Evolutionary conservation across 2,797 vertebrate genomes (phyloP), one percentile per base, ranked within the genome.

Genomic region (Urocyon cinereoargenteus): DNA sequence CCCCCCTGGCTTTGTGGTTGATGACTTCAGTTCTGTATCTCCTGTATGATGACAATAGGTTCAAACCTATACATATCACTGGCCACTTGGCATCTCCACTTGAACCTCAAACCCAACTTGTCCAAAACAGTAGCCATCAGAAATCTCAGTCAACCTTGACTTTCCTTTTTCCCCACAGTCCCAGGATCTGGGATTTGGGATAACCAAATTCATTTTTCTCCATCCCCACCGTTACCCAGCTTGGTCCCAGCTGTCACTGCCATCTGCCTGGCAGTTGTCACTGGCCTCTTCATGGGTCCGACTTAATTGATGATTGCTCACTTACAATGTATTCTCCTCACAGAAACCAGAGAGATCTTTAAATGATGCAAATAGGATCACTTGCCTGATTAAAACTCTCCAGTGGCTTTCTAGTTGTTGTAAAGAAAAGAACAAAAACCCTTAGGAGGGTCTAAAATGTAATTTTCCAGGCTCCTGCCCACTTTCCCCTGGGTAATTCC

Each of bases 351-450:
- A 34, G 0, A 61, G 68, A 62, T 40, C 61, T 93, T 93, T 26
- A 64, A 82, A 61, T 78, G 94, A 51, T 45, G 26, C 49, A 64
- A 62, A 70, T 13, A 19, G 15, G 31, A 77, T 68, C 57, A 73
- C 7, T 26, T 83, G 45, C 45, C 53, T 57, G 49, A 92, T 55
- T n/a, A 79, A 93, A 85, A 64, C n/a, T 16, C 59, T 73, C 40
- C n/a, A 24, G 34, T n/a, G 45, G 2, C 16, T 26, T 92, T 77
- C 28, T 66, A 31, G n/a, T 45, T 73, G 64, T 68, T 49, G 78
- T 96, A 59, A 89, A 86, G 51, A 70, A 91, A 94, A 75, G 34
- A 68, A 36, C 13, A 81, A 64, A 64, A 85, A 55, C 36, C 26
- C 87, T 92, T 51, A 28, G 45, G 72, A 88, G 13, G 57, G 19